A percentile compares a stretch with the other conserved stretches of the same genome.
Evolutionary conservation across 2,888 invertebrate species (phyloP).

Genomic region (Uropetala carovei): DNA sequence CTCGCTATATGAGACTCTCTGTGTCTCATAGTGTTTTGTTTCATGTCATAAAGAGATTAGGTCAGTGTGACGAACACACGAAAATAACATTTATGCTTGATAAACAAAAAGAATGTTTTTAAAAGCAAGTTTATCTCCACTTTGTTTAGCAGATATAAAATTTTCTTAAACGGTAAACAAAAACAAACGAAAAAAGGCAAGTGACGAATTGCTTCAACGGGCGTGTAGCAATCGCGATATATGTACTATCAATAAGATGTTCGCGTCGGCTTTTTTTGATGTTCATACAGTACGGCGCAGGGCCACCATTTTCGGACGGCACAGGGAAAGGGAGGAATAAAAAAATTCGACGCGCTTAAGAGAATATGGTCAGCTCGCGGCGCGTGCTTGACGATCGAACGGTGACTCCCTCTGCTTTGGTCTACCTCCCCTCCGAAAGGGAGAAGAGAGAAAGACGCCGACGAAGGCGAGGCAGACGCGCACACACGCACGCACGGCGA

Average conservation of each 20-base stretch:
- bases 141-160: too few species aligned
- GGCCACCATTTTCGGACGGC: neutral
- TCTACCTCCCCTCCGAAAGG: neutral
- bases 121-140: too few species aligned
- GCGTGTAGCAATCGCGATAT: neutral
- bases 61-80: too few species aligned
- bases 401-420: neutral
- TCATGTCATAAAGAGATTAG: too few species aligned
- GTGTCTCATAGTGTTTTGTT: too few species aligned
- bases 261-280: conserved; percentile 7
- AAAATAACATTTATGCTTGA: too few species aligned
- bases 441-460: neutral
- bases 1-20: too few species aligned
- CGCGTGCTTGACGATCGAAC: neutral
- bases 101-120: too few species aligned
- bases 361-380: neutral
- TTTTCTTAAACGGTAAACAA: too few species aligned
- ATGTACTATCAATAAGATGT: neutral
- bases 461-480: neutral
- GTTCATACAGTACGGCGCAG: neutral
- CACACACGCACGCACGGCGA: neutral
- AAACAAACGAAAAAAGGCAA: neutral
- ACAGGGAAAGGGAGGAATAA: neutral
- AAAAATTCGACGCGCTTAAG: neutral
- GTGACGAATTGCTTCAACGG: neutral